Conservation (phyloP, 2,888 invertebrate species). For the Onthophagus sagittarius region DNA sequence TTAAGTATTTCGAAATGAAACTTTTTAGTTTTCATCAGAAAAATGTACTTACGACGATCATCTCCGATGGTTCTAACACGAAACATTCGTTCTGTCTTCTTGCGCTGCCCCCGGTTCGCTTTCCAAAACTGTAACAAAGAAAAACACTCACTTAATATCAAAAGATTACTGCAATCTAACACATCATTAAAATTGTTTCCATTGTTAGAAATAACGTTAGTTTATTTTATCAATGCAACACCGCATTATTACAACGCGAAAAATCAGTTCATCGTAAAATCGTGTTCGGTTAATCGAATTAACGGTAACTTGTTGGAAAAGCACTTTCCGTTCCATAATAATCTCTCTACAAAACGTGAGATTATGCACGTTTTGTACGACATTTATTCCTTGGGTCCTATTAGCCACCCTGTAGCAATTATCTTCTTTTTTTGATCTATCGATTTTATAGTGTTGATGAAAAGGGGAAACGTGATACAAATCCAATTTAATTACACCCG, state of each 20-base stretch:
- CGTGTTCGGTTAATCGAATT: background rate
- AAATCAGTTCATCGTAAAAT: background rate
- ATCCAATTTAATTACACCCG: background rate
- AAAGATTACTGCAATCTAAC: background rate
- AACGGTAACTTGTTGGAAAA: background rate
- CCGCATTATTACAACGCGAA: background rate
- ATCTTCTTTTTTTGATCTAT: background rate
- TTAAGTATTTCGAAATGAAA: background rate
- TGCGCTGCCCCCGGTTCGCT: constrained; percentile 71
- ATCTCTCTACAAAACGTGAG: background rate
- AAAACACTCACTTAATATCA: constrained; percentile 17
- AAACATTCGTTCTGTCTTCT: constrained; percentile 79
- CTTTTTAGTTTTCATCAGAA: background rate
- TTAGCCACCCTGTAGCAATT: background rate
- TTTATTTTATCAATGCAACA: background rate
- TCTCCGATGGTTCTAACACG: constrained; percentile 80
- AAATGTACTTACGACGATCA: constrained; percentile 72
- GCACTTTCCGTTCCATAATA: background rate
- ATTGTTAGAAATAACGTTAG: background rate
- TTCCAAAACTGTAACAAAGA: constrained; percentile 70
- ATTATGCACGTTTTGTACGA: background rate
- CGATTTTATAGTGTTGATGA: background rate
- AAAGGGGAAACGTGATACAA: background rate
- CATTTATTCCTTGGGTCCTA: background rate
- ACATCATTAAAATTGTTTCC: background rate